Conservation (phyloP, 2,888 invertebrate genomes). For the Xylophagus ater region DNA sequence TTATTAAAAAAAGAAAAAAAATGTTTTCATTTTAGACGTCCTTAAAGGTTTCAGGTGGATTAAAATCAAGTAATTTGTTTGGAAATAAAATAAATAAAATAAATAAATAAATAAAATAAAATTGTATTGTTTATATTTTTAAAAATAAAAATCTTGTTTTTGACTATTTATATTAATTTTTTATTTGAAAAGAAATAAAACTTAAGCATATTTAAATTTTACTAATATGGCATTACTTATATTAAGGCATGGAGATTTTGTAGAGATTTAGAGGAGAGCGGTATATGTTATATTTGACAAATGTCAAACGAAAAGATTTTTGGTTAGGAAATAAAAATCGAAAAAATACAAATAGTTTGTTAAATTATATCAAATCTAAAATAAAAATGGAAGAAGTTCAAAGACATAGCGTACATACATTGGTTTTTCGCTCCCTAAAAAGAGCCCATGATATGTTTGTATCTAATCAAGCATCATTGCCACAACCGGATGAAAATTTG, state of each 20-base stretch:
- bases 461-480: slow-evolving; percentile 75
- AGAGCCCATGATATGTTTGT: slow-evolving; percentile 96
- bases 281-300: too few species aligned
- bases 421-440: slow-evolving; percentile 93
- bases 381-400: slow-evolving; percentile 69
- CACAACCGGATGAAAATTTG: slow-evolving; percentile 75
- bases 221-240: neutral
- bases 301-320: slow-evolving; percentile 1
- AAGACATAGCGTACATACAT: slow-evolving; percentile 91
- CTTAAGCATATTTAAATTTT: slow-evolving; percentile 1
- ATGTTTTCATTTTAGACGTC: too few species aligned
- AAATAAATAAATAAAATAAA: neutral
- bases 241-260: too few species aligned
- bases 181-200: neutral
- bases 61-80: too few species aligned
- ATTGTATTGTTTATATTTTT: neutral
- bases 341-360: neutral
- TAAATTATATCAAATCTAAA: neutral
- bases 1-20: too few species aligned
- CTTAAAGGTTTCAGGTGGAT: too few species aligned
- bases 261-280: too few species aligned
- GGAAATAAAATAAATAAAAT: too few species aligned
- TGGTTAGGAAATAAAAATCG: neutral
- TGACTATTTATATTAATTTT: slow-evolving; percentile 1
- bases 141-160: neutral